Percentiles rank a stretch among this genome's conserved stretches.
Conservation (phyloP, 2,888 invertebrate species). For the Sminthurinus aureus region DNA sequence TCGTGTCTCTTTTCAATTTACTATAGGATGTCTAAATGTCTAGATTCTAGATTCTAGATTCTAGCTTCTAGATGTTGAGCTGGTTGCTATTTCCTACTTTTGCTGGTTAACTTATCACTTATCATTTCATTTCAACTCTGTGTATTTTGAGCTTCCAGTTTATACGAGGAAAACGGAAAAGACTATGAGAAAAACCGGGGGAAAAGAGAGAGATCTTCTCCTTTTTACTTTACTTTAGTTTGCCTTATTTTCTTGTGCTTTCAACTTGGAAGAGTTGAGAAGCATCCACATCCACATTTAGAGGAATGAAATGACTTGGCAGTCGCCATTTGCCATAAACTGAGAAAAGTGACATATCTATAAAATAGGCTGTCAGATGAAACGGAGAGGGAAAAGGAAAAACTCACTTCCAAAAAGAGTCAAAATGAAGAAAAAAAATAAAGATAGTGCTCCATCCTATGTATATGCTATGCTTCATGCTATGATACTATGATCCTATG, state of each 20-base stretch:
- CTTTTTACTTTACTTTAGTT: background rate
- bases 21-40: background rate
- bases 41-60: background rate
- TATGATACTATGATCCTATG: too few species aligned
- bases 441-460: too few species aligned
- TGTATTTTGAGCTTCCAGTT: background rate
- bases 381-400: background rate
- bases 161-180: background rate
- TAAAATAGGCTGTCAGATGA: constrained; percentile 23
- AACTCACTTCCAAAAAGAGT: too few species aligned
- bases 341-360: constrained; percentile 24
- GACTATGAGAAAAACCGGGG: background rate
- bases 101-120: background rate
- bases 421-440: too few species aligned
- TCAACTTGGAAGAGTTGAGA: too few species aligned
- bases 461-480: too few species aligned
- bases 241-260: background rate
- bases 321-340: background rate
- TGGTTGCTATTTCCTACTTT: too few species aligned
- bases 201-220: background rate
- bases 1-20: background rate
- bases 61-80: background rate
- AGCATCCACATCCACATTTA: too few species aligned
- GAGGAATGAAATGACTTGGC: constrained; percentile 1
- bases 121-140: background rate